These are phyloP conservation scores for Hoplodrina ambigua DNA, from an alignment of 2,888 invertebrate species.

Conservation along the genomic window DNA sequence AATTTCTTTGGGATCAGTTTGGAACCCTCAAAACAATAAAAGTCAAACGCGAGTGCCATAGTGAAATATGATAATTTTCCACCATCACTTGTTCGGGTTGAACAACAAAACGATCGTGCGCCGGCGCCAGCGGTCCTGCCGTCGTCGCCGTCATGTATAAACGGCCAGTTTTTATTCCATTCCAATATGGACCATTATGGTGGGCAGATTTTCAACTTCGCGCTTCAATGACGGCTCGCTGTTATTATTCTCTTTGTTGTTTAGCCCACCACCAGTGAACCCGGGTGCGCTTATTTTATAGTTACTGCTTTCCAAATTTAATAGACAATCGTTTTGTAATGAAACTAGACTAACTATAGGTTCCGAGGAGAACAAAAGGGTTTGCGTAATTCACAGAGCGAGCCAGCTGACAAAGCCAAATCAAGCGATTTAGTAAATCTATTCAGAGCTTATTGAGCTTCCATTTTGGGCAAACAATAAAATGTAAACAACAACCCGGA, in stretches of 20 bases:
- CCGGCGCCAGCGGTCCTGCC: slow-evolving; percentile 85
- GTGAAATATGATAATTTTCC: slow-evolving; percentile 85
- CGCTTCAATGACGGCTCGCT: slow-evolving; percentile 64
- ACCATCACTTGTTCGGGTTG: slow-evolving; percentile 70
- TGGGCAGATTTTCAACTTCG: slow-evolving; percentile 78
- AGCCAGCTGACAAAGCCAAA: slow-evolving; percentile 47
- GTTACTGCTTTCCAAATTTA: slow-evolving; percentile 52
- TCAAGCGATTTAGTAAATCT: slow-evolving; percentile 58
- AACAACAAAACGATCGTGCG: slow-evolving; percentile 73
- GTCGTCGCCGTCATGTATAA: slow-evolving; percentile 72
- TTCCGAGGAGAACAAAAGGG: slow-evolving; percentile 62
- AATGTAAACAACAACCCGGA: slow-evolving; percentile 74
- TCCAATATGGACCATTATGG: slow-evolving; percentile 82
- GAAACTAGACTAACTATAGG: slow-evolving; percentile 54
- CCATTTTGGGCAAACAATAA: slow-evolving; percentile 76
- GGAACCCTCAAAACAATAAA: slow-evolving; percentile 74
- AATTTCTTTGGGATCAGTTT: slow-evolving; percentile 65
- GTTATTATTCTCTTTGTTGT: slow-evolving; percentile 65
- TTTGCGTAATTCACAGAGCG: slow-evolving; percentile 60
- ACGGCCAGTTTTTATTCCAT: slow-evolving; percentile 83
- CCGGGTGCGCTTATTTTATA: slow-evolving; percentile 47
- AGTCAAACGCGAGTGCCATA: slow-evolving; percentile 79
- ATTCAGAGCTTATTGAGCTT: slow-evolving; percentile 67
- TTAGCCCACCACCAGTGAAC: slow-evolving; percentile 25
- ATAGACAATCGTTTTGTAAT: slow-evolving; percentile 59